Conservation (phyloP, 1,140 invertebrate genomes). For the Zaprionus ornatus region DNA sequence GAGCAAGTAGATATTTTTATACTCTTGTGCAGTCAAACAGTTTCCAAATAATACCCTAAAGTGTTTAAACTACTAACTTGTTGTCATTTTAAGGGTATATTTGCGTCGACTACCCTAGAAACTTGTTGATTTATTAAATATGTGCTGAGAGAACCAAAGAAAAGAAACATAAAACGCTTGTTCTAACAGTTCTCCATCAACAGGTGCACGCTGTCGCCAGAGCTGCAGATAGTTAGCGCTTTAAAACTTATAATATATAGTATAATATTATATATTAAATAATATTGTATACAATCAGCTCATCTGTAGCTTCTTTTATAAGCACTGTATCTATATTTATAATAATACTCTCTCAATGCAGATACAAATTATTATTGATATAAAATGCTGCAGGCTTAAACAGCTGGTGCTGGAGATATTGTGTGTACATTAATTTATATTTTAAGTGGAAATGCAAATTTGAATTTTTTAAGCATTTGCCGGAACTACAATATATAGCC, state of each 20-base stretch:
- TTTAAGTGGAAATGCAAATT: not conserved
- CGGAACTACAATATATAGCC: not conserved
- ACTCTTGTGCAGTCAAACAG: not conserved
- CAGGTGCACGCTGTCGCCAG: not conserved
- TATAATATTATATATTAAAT: not conserved
- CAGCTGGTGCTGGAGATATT: not conserved
- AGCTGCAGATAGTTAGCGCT: not conserved
- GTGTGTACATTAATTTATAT: slow-evolving; percentile 2
- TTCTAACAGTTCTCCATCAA: not conserved
- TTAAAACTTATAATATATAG: not conserved
- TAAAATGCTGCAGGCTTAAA: not conserved
- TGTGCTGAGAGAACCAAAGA: slow-evolving; percentile 20
- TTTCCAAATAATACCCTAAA: not conserved
- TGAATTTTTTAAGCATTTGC: not conserved
- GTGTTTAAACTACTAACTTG: not conserved
- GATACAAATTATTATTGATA: not conserved
- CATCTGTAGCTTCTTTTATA: too few species aligned
- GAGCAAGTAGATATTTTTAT: too few species aligned
- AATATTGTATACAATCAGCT: not conserved
- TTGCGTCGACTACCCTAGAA: not conserved
- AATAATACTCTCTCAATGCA: not conserved
- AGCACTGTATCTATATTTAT: too few species aligned
- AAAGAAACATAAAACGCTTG: not conserved
- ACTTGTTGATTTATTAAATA: slow-evolving; percentile 71
- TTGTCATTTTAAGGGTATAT: not conserved